Conservation (phyloP, 2,888 invertebrate genomes). For the Meliscaeva auricollis region DNA sequence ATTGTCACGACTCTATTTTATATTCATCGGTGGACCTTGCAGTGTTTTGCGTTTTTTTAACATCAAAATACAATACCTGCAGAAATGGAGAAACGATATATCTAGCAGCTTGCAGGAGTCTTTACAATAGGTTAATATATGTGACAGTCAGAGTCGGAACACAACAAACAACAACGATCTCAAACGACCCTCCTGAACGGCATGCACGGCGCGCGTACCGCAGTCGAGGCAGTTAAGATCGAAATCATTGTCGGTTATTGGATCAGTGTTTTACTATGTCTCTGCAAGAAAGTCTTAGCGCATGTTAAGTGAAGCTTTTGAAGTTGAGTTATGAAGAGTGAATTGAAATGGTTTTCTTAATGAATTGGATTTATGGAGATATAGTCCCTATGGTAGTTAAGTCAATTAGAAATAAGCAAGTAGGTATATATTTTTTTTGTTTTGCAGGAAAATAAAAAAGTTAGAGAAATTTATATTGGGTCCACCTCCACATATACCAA, state of each 20-base stretch:
- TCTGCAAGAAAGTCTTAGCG: background rate
- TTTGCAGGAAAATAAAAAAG: no score
- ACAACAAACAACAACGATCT: constrained; percentile 12
- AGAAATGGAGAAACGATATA: constrained; percentile 6
- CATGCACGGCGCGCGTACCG: constrained; percentile 12
- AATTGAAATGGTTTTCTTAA: constrained; percentile 9
- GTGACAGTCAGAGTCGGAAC: constrained; percentile 49
- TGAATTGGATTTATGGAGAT: background rate
- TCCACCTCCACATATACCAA: no score
- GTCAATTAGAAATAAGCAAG: background rate
- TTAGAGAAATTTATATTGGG: no score
- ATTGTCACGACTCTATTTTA: constrained; percentile 74
- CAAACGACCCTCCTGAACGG: constrained; percentile 28
- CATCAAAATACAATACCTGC: background rate
- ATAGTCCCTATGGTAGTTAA: background rate
- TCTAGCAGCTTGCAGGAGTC: background rate
- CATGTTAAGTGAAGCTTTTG: constrained; percentile 2
- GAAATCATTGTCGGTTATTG: constrained; percentile 64
- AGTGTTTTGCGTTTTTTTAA: background rate
- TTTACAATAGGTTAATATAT: constrained; percentile 58
- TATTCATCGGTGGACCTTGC: constrained; percentile 46
- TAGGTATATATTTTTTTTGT: background rate
- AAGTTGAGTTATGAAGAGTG: constrained; percentile 55
- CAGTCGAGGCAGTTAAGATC: constrained; percentile 49
- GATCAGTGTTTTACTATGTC: constrained; percentile 27